Percentiles rank a stretch among this genome's conserved stretches.
Evolutionary conservation across 2,113 vertebrate species (phyloP).

Genomic region (Neodontobutis hainanensis): DNA sequence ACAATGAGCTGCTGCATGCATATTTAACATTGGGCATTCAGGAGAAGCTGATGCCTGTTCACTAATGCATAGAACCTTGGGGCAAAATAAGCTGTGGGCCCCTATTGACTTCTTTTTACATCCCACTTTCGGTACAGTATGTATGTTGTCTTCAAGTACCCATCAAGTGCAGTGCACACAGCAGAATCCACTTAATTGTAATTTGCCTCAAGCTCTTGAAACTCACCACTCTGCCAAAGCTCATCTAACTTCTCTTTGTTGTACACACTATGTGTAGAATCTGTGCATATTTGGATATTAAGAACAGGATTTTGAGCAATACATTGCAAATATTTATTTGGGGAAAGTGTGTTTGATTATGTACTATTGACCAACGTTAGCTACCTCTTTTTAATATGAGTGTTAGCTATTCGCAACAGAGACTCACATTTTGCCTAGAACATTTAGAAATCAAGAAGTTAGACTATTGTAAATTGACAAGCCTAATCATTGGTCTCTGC

Average conservation of each 20-base stretch:
- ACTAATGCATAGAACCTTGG: neutral
- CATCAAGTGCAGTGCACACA: constrained; percentile 18
- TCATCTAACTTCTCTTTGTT: too few relatives aligned
- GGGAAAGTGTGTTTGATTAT: neutral
- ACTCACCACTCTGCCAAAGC: neutral
- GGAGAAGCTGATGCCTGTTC: constrained; percentile 16
- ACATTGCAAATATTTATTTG: neutral
- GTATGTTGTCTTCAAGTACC: constrained; percentile 23
- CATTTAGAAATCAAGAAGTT: too few relatives aligned
- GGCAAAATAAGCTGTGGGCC: constrained; percentile 3
- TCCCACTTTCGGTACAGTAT: constrained; percentile 12
- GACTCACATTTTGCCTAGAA: too few relatives aligned
- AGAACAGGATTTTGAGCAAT: neutral
- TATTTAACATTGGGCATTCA: constrained; percentile 2
- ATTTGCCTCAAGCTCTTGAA: constrained; percentile 24
- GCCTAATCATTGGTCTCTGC: neutral
- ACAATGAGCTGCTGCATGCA: constrained; percentile 1
- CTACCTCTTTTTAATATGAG: too few relatives aligned
- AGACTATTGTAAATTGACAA: neutral
- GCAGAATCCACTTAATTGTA: constrained; percentile 28
- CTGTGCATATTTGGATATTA: constrained; percentile 8
- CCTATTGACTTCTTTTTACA: neutral
- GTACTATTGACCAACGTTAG: too few relatives aligned
- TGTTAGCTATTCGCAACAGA: too few relatives aligned
- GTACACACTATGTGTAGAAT: neutral